Evolutionary conservation across 2,113 vertebrate genomes (phyloP), one percentile per base, ranked within the genome.

Genomic region (Psophia crepitans): DNA sequence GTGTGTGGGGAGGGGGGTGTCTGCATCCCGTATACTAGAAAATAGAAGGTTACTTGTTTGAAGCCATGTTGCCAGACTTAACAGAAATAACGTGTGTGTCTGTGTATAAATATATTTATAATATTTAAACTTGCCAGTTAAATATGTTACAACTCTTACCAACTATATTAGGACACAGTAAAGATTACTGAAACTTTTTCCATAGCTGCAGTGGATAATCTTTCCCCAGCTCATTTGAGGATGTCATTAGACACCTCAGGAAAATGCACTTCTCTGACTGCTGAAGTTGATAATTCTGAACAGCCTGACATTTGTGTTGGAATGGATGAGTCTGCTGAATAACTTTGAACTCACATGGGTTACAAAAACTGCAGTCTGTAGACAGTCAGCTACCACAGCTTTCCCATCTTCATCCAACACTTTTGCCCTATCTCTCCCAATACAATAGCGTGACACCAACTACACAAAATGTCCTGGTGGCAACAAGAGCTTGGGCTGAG

Each of bases 231-330:
- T 85, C 16, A 6, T 74, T 44, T 78, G 24, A 89, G 64, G 44
- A 90, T 76, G 39, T 87, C 89, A 78, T 49, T 93, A 94, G 65
- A 93, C 73, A 82, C 48, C 81, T 95, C 68, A 71, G 32, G 77
- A 92, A 94, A 95, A 93, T 27, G 24, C 26, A 78, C 46, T 87
- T 89, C 60, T 89, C 76, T 75, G 46, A 65, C 82, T 92, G 75
- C 41, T 81, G n/a, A 70, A 58, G 66, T 41, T 82, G 61, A 35
- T 87, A 81, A 87, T 75, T 92, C 61, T 61, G 39, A 90, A 66
- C 58, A 93, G 83, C 58, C 5, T 70, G 51, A 92, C 4, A 0
- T 86, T 78, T 68, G 35, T 39, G 54, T 12, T 65, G 43, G 64
- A 89, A 87, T n/a, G 57, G 76, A 79, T 39, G 11, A 87, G 33